Conservation (phyloP, 1,140 invertebrate genomes). For the Danaus plexippus region DNA sequence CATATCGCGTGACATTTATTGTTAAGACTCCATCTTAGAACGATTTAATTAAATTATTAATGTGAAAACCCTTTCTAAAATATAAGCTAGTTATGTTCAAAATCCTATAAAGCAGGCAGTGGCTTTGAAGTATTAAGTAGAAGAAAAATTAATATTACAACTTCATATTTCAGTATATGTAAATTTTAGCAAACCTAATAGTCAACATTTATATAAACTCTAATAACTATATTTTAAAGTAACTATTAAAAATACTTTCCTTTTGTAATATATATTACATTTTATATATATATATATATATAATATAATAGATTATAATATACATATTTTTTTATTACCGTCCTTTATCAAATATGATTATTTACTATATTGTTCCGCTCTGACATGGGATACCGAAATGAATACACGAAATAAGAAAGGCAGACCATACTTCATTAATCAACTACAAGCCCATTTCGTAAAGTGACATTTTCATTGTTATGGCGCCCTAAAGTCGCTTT, state of each 20-base stretch:
- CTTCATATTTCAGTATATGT: too few relatives aligned
- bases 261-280: too few relatives aligned
- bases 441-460: conserved; percentile 55
- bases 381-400: conserved; percentile 36
- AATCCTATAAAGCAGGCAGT: too few relatives aligned
- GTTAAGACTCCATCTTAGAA: conserved; percentile 28
- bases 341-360: conserved; percentile 25
- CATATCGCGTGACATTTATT: conserved; percentile 52
- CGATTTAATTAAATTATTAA: conserved; percentile 42
- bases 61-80: conserved; percentile 12
- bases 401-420: conserved; percentile 51
- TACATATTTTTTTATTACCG: too few relatives aligned
- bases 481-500: conserved; percentile 46
- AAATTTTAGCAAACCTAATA: too few relatives aligned
- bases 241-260: too few relatives aligned
- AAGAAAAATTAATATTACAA: too few relatives aligned
- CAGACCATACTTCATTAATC: conserved; percentile 60
- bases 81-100: background rate
- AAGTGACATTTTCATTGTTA: conserved; percentile 67
- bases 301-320: too few relatives aligned
- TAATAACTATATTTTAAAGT: too few relatives aligned
- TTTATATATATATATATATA: too few relatives aligned
- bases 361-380: conserved; percentile 32
- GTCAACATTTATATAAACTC: too few relatives aligned
- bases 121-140: too few relatives aligned